Evolutionary conservation across 2,797 vertebrate genomes (phyloP).

Genomic region (Micromesistius poutassou): DNA sequence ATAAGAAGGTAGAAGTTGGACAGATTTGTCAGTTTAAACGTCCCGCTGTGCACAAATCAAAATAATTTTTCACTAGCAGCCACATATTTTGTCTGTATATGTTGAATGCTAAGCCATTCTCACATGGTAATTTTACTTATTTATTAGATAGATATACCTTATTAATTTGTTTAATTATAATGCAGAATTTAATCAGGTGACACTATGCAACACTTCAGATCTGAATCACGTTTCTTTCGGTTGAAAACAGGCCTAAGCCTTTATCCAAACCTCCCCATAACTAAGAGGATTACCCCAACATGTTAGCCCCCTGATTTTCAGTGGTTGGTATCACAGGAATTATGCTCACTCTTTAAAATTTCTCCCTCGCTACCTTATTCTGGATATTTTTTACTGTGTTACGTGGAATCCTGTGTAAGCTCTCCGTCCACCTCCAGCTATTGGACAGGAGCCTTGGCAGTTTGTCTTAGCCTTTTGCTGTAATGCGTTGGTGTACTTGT

Average conservation of each 20-base stretch:
- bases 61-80: background rate
- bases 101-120: background rate
- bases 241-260: background rate
- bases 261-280: slow-evolving; percentile 18
- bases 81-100: background rate
- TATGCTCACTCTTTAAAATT: background rate
- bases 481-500: background rate
- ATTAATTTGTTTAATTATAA: too few species aligned
- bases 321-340: slow-evolving; percentile 35
- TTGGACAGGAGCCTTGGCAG: background rate
- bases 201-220: background rate
- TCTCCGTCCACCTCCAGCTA: background rate
- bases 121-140: background rate
- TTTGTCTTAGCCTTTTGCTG: background rate
- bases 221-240: background rate
- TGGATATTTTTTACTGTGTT: slow-evolving; percentile 8
- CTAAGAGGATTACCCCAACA: slow-evolving; percentile 38
- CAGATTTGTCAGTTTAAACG: background rate
- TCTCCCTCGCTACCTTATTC: slow-evolving; percentile 3
- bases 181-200: background rate
- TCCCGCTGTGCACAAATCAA: too few species aligned
- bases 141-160: too few species aligned
- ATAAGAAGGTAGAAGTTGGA: background rate
- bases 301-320: slow-evolving; percentile 6
- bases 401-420: slow-evolving; percentile 9